Evolutionary conservation across 2,888 invertebrate species (phyloP), one percentile per base, ranked within the genome.

Genomic region (Caenorhabditis sulstoni): DNA sequence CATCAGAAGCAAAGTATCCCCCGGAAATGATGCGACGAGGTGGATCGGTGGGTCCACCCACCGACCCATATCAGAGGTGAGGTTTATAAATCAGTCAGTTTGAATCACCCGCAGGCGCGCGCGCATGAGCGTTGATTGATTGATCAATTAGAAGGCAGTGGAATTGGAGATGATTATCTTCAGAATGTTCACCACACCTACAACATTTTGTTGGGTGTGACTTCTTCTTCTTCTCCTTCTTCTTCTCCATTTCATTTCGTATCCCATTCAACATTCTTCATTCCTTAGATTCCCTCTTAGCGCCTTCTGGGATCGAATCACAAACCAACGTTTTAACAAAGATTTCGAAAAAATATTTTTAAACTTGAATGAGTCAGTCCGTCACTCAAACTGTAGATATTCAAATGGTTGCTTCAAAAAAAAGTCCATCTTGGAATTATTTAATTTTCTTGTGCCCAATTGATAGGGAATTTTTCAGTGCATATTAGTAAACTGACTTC

Each of bases 21-120:
- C 52, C 52, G 18, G 62, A 61, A 61, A 78, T 78, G 77, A 78
- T 78, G 77, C 65, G 77, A 50, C 44, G 77, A 52, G 77, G 77
- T 62, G 77, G 77, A 61, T 78, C 77, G 41, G 71, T 78, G 61
- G 77, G 77, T 62, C 77, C 77, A 66, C 77, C 77, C 53, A 37
- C 49, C 37, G 77, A 78, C 47, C 77, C 77, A 22, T 78, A 78
- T 71, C 77, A 78, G 49, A 78, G 71, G 77, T 78, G 20, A 53
- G 59, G 23, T 7, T 50, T 57, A 22, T 64, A 3, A 39, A 35
- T 35, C 9, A 35, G 14, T 35, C 29, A 61, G 47, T 16, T 22
- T 20, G 22, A 49, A 22, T 49, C 22, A 7, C 8, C 1, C 7
- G 29, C 7, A 7, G 2, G 16, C 45, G n/a, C 16, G 45, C 49